These are phyloP conservation scores for Hypolimnas misippus DNA, from an alignment of 2,888 invertebrate genomes.

Conservation along the genomic window DNA sequence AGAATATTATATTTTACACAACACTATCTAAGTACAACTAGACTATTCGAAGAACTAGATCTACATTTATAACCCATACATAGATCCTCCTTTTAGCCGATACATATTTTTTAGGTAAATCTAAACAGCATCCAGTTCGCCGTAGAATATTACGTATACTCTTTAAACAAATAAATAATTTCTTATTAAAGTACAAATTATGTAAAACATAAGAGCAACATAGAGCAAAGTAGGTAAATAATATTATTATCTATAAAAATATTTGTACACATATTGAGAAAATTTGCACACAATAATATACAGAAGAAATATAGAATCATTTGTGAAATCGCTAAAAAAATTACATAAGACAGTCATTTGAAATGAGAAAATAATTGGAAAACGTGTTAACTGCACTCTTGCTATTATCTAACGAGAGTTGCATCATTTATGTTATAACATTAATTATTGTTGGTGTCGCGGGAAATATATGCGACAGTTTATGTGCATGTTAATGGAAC, in stretches of 20 bases:
- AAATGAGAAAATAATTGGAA: slow-evolving; percentile 32
- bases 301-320: background rate
- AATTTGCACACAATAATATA: background rate
- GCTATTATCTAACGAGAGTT: slow-evolving; percentile 21
- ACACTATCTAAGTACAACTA: too few relatives aligned
- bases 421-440: slow-evolving; percentile 21
- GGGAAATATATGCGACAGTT: background rate
- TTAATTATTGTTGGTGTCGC: slow-evolving; percentile 20
- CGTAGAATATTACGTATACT: too few relatives aligned
- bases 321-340: slow-evolving; percentile 12
- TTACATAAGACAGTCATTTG: slow-evolving; percentile 20
- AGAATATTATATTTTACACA: too few relatives aligned
- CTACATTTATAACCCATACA: too few relatives aligned
- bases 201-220: too few relatives aligned
- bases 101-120: too few relatives aligned
- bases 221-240: too few relatives aligned
- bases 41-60: too few relatives aligned
- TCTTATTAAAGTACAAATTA: too few relatives aligned
- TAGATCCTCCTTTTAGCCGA: too few relatives aligned
- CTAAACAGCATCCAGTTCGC: too few relatives aligned
- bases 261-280: background rate
- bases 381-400: slow-evolving; percentile 17
- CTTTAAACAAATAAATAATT: too few relatives aligned
- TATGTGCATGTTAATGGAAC: background rate
- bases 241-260: background rate